Evolutionary conservation across 35 echinoderm and acorn worm species (phyloP).

Genomic region (Apostichopus japonicus): DNA sequence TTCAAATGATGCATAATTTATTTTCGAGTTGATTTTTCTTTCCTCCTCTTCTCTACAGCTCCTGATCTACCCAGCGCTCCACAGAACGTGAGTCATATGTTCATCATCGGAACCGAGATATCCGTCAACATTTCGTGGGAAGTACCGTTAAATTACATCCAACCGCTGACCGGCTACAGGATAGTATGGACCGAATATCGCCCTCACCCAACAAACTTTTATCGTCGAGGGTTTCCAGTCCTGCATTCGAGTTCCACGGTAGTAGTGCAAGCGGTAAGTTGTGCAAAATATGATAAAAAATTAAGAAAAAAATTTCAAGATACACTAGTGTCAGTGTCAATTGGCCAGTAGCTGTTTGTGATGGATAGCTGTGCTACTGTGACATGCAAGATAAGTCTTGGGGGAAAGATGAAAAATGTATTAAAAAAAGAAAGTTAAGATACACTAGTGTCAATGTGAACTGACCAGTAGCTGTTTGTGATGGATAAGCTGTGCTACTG

Average conservation of each 20-base stretch:
- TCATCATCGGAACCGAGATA: slow-evolving; percentile 46
- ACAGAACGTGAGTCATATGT: slow-evolving; percentile 65
- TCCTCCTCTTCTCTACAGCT: slow-evolving; percentile 31
- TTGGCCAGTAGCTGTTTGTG: too few species aligned
- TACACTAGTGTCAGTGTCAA: too few species aligned
- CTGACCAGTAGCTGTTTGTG: too few species aligned
- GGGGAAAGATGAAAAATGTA: too few species aligned
- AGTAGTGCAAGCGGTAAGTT: slow-evolving; percentile 37
- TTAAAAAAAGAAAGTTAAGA: too few species aligned
- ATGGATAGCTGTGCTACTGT: too few species aligned
- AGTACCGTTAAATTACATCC: slow-evolving; percentile 38
- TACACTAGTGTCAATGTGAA: too few species aligned
- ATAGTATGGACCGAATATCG: slow-evolving; percentile 70
- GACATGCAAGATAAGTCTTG: slow-evolving; percentile 4
- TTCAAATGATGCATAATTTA: too few species aligned
- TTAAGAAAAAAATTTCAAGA: too few species aligned
- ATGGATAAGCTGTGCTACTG: too few species aligned
- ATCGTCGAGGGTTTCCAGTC: neutral
- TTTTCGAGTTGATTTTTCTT: too few species aligned
- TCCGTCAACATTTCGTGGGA: slow-evolving; percentile 72
- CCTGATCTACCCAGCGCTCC: slow-evolving; percentile 80
- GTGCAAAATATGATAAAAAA: too few species aligned
- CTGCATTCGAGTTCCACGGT: neutral
- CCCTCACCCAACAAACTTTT: slow-evolving; percentile 28
- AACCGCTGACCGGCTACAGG: slow-evolving; percentile 70